These are phyloP conservation scores for Panzeria rudis DNA, from an alignment of 2,888 invertebrate species.

Conservation along the genomic window DNA sequence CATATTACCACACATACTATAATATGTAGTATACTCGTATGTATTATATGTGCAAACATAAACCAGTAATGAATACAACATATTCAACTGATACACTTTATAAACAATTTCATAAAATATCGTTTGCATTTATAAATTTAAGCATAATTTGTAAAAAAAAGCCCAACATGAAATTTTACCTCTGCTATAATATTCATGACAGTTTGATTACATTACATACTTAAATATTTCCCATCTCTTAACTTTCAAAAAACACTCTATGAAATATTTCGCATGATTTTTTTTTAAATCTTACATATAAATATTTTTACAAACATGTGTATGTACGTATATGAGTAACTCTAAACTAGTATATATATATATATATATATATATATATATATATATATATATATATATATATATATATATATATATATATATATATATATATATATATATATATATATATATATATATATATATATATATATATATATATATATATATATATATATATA, in stretches of 20 bases:
- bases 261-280: conserved; percentile 14
- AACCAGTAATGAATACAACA: conserved; percentile 8
- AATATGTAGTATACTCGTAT: background rate
- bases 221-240: background rate
- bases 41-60: background rate
- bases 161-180: conserved; percentile 8
- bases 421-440: background rate
- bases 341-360: background rate
- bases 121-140: background rate
- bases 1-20: background rate
- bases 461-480: background rate
- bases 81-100: background rate
- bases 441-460: background rate
- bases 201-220: conserved; percentile 13
- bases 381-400: background rate
- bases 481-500: background rate
- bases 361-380: background rate
- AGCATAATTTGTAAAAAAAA: background rate
- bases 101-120: background rate
- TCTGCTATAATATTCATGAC: conserved; percentile 30
- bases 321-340: conserved; percentile 4
- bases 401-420: background rate
- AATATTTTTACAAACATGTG: background rate
- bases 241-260: background rate
- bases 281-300: background rate